Conservation (phyloP, 1,140 invertebrate genomes). For the Drosophila nannoptera region DNA sequence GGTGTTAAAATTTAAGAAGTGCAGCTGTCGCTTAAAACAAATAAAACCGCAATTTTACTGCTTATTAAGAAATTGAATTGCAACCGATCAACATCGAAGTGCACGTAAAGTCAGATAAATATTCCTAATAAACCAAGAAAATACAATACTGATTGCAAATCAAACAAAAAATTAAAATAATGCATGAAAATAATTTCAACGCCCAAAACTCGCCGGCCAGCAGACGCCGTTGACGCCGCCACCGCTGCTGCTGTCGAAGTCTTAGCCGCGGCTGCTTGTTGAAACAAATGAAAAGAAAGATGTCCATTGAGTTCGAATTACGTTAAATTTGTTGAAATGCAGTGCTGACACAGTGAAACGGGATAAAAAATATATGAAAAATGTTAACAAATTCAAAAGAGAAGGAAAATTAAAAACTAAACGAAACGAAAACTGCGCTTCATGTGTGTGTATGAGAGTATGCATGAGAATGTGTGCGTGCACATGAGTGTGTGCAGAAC, state of each 20-base stretch:
- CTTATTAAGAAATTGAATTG: conserved; percentile 27
- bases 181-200: conserved; percentile 60
- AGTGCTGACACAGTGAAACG: conserved; percentile 63
- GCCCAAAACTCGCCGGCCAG: conserved; percentile 67
- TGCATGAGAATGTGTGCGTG: conserved; percentile 36
- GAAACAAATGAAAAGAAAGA: conserved; percentile 58
- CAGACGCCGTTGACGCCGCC: conserved; percentile 44
- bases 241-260: conserved; percentile 3
- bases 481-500: conserved; percentile 36
- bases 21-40: conserved; percentile 68
- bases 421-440: conserved; percentile 56
- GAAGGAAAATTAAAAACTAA: conserved; percentile 45
- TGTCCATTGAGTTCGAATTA: conserved; percentile 38
- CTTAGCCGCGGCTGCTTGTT: conserved; percentile 17
- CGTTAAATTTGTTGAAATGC: conserved; percentile 54
- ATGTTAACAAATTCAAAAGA: conserved; percentile 48
- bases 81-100: conserved; percentile 18
- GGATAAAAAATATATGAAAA: conserved; percentile 56
- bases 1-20: conserved; percentile 45
- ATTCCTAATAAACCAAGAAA: conserved; percentile 6
- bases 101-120: conserved; percentile 8
- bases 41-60: conserved; percentile 44
- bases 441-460: conserved; percentile 23
- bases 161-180: conserved; percentile 16
- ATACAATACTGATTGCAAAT: not conserved